Evolutionary conservation across 2,888 invertebrate genomes (phyloP), one percentile per base, ranked within the genome.

Genomic region (Lochmaea crataegi): DNA sequence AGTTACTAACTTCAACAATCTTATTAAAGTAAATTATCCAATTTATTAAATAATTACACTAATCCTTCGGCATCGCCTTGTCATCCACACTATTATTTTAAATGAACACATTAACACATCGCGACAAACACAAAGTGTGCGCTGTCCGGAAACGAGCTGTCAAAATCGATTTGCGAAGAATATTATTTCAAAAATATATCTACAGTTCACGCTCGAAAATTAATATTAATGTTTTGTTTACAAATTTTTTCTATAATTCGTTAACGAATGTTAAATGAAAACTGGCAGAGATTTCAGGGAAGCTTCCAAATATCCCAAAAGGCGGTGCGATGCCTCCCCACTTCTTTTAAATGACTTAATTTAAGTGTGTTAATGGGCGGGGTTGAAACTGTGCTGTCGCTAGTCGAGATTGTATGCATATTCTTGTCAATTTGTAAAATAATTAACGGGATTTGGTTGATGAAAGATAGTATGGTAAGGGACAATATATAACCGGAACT

Each of bases 221-320:
- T 84, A 81, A 84, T 83, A 85, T 85, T 85, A 85, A 85, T 85
- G 85, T 81, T 76, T 80, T 84, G 84, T 85, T 86, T 85, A 84
- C 81, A 79, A 72, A 67, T 76, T 76, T 76, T 76, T 60, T 74
- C 69, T 67, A 65, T 78, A 76, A 78, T 75, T 76, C 74, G 74
- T 76, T 78, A 74, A 75, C 68, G 69, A 70, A 65, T 71, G 65
- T 56, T 22, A 79, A 82, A 81, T 80, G 81, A 80, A 83, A 83
- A 82, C 84, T 83, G 82, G 82, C 81, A 78, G 81, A 82, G 82
- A 80, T 82, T 83, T 84, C 82, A 81, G 80, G 79, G 67, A 72
- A 70, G 75, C 65, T 79, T 81, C 82, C 79, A 82, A 82, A 83
- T 82, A 82, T 81, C 80, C 79, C 80, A 79, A 78, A 77, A 76